phyloP scores from a whole-genome alignment of 2,888 invertebrate genomes.

The Hofmannophila pseudospretella region DNA sequence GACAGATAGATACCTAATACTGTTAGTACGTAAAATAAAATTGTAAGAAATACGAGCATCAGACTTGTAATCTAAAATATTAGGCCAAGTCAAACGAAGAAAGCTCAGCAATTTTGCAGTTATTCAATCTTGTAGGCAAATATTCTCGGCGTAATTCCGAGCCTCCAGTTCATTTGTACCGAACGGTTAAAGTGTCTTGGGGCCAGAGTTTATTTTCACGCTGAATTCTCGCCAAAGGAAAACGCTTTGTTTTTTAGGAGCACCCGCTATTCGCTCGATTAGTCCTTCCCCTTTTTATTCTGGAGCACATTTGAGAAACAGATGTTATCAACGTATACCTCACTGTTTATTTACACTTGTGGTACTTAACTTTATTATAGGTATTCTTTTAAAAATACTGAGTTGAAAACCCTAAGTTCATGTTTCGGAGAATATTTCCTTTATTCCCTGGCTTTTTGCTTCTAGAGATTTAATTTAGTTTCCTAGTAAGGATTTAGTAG shows the following conservation, averaged over 20 bases:
- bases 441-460: too few species aligned
- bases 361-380: too few species aligned
- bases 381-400: too few species aligned
- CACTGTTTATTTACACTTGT: slow-evolving; percentile 10
- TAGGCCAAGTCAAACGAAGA: slow-evolving; percentile 8
- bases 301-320: slow-evolving; percentile 36
- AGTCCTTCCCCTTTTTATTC: slow-evolving; percentile 49
- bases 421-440: too few species aligned
- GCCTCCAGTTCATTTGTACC: slow-evolving; percentile 51
- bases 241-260: slow-evolving; percentile 51
- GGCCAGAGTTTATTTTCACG: slow-evolving; percentile 50
- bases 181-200: slow-evolving; percentile 43
- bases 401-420: too few species aligned
- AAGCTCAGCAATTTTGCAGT: slow-evolving; percentile 21
- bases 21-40: too few species aligned
- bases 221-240: slow-evolving; percentile 37
- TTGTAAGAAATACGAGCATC: not conserved
- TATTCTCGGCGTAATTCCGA: slow-evolving; percentile 44
- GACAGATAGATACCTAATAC: too few species aligned
- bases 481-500: too few species aligned
- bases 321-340: slow-evolving; percentile 34
- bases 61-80: slow-evolving; percentile 4
- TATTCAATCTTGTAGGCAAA: slow-evolving; percentile 37
- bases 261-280: slow-evolving; percentile 45
- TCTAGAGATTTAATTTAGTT: too few species aligned